phyloP scores from a whole-genome alignment of 2,113 vertebrate species.

The Seriola aureovittata region DNA sequence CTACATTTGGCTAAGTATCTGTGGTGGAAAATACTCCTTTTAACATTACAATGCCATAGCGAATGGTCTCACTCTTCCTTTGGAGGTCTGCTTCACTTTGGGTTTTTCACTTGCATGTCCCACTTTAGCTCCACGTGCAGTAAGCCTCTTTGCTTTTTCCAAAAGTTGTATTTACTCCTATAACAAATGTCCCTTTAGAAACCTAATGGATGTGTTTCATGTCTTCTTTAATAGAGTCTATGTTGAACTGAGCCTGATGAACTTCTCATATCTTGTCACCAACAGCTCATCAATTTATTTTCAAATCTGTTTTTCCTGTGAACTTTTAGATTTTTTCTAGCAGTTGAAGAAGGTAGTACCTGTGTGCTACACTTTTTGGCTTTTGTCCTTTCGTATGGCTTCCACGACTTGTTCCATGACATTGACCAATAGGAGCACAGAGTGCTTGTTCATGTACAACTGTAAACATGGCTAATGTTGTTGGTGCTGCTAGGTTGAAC shows the following conservation, averaged over 20 bases:
- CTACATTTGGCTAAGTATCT: not conserved
- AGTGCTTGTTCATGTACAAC: too few relatives aligned
- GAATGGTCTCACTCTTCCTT: not conserved
- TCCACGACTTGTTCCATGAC: too few relatives aligned
- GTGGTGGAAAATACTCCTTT: not conserved
- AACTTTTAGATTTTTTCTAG: not conserved
- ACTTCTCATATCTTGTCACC: not conserved
- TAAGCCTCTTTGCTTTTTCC: not conserved
- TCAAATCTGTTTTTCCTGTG: not conserved
- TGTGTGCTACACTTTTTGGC: not conserved
- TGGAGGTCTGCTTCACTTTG: not conserved
- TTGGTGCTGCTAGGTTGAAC: too few relatives aligned
- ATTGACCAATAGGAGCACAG: too few relatives aligned
- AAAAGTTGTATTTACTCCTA: not conserved
- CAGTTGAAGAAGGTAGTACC: not conserved
- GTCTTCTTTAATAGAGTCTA: too few relatives aligned
- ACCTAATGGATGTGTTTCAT: not conserved
- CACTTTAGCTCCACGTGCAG: not conserved
- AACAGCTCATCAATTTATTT: not conserved
- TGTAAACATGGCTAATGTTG: too few relatives aligned
- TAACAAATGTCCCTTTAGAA: not conserved
- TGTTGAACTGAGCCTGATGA: not conserved
- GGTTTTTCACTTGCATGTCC: not conserved
- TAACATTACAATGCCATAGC: not conserved
- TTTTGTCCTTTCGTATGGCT: too few relatives aligned